Evolutionary conservation across 92 coral and sea anemone genomes (phyloP), one percentile per base, ranked within the genome.

Genomic region (Porites cylindrica): DNA sequence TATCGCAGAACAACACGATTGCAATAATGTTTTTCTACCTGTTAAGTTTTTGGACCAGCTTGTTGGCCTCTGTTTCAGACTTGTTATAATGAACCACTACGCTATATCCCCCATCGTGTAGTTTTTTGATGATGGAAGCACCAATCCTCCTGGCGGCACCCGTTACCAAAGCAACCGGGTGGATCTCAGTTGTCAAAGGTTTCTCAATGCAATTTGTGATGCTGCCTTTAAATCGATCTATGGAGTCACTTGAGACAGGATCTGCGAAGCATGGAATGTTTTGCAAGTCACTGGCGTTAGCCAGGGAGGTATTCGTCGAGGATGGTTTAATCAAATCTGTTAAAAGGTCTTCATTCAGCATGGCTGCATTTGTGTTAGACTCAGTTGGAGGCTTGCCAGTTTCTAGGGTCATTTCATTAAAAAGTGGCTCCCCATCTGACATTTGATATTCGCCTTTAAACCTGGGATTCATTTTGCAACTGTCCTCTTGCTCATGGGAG

Each of bases 91-190:
- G 96, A 14, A 91, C 78, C 75, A 93, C 17, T 1, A 91, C 87
- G 59, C 83, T 94, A 82, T 77, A 94, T n/a, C 94, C 91, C 3
- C 76, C 70, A 18, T 60, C 51, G 21, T 94, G 96, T 4, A 94
- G 70, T 13, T 73, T 65, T 50, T 76, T 89, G 4, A 82, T 88
- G 50, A 91, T 94, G 24, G 77, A 61, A 6, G 93, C 95, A 2
- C 97, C 97, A 32, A 94, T 89, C 59, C 93, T 93, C 76, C 77
- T 94, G 0, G 97, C 91, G 6, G 86, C 93, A 10, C 95, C 97
- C 51, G 97, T 94, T 11, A 94, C 67, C 1, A 94, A 70, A 11
- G 95, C 97, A 69, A 94, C 95, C 11, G 86, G 95, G 43, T 63
- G 60, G 32, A 43, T 7, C 60, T 14, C 60, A 68, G 19, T 18